A percentile compares a stretch with the other conserved stretches of the same genome.
These are phyloP conservation scores for Brachynemurus nebulosus DNA, from an alignment of 2,888 invertebrate genomes.

Conservation along the genomic window DNA sequence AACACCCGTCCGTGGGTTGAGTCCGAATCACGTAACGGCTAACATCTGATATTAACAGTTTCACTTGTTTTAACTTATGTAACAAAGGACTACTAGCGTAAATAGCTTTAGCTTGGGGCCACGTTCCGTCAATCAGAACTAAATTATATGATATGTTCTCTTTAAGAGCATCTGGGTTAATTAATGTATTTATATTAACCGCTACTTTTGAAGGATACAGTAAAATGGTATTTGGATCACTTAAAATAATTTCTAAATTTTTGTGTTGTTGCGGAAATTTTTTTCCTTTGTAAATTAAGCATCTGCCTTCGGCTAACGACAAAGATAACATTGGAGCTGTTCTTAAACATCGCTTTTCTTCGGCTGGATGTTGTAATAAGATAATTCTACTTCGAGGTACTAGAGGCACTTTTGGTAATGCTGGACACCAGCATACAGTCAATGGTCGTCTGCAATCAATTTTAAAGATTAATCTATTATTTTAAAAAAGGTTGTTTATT, in stretches of 20 bases:
- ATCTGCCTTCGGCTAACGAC: conserved; percentile 58
- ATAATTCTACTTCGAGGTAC: conserved; percentile 57
- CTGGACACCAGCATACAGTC: conserved; percentile 83
- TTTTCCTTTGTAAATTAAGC: conserved; percentile 69
- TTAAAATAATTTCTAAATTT: conserved; percentile 51
- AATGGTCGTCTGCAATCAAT: conserved; percentile 77
- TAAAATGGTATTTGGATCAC: conserved; percentile 52
- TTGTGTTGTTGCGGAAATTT: conserved; percentile 58
- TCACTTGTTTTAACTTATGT: conserved; percentile 64
- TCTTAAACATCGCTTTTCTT: conserved; percentile 75
- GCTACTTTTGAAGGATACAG: conserved; percentile 70
- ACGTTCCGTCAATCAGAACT: conserved; percentile 83
- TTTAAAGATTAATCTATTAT: too few relatives aligned
- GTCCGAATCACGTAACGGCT: conserved; percentile 89
- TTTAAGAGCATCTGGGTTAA: neutral
- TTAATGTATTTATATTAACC: conserved; percentile 37
- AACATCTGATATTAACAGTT: conserved; percentile 52
- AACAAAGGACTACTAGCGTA: conserved; percentile 68
- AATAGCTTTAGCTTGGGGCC: conserved; percentile 90
- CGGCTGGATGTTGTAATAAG: conserved; percentile 84
- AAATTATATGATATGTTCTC: conserved; percentile 46
- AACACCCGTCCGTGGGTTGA: conserved; percentile 81
- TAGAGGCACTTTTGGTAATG: conserved; percentile 57
- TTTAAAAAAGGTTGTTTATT: conserved; percentile 2
- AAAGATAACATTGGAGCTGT: conserved; percentile 82